phyloP scores from a whole-genome alignment of 2,888 invertebrate genomes.

The Hesperia comma region DNA sequence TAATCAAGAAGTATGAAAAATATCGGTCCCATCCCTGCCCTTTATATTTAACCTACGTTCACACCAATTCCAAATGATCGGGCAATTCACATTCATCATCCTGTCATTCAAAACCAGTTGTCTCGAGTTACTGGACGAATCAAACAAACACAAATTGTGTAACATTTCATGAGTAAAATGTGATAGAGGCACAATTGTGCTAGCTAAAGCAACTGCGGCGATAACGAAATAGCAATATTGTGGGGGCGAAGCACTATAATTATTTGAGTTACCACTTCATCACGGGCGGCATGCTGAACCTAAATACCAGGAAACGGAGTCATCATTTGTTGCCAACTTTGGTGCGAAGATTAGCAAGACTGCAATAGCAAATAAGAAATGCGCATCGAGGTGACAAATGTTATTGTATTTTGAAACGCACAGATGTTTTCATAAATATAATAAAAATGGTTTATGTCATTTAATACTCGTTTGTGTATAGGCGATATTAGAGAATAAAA shows the following conservation, averaged over 20 bases:
- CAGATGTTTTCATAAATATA: no score
- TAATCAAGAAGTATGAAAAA: no score
- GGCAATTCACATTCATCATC: slow-evolving; percentile 1
- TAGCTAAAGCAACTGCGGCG: slow-evolving; percentile 12
- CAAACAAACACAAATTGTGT: slow-evolving; percentile 16
- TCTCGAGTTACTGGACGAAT: slow-evolving; percentile 1
- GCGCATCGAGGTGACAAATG: no score
- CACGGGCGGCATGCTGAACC: slow-evolving; percentile 64
- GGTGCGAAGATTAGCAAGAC: slow-evolving; percentile 38
- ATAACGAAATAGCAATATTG: slow-evolving; percentile 40
- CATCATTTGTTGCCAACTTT: slow-evolving; percentile 50
- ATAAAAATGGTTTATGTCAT: no score
- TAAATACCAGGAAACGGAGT: slow-evolving; percentile 62
- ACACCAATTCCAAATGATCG: slow-evolving; percentile 5
- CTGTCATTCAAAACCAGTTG: slow-evolving; percentile 16
- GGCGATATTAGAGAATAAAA: no score
- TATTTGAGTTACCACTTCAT: slow-evolving; percentile 49
- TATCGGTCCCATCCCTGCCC: neutral
- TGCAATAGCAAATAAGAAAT: no score
- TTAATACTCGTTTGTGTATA: no score
- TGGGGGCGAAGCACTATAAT: slow-evolving; percentile 41
- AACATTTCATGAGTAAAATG: slow-evolving; percentile 30
- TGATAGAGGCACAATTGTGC: slow-evolving; percentile 27
- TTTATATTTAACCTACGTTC: neutral
- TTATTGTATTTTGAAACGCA: no score